phyloP scores from a whole-genome alignment of 2,797 vertebrate genomes.

The Clarias laeviceps region DNA sequence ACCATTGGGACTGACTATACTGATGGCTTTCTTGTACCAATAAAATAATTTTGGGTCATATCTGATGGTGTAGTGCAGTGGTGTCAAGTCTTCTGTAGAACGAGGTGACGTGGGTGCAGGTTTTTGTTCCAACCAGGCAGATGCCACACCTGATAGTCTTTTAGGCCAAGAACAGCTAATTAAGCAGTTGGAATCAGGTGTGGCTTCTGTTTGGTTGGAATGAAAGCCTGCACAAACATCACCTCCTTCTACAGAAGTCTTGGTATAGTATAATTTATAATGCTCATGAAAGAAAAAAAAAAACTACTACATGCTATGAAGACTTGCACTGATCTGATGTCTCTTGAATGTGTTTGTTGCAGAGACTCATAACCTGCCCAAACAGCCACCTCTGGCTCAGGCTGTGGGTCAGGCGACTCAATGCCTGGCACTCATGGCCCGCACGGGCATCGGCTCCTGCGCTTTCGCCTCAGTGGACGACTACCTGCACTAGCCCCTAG shows the following conservation, averaged over 20 bases:
- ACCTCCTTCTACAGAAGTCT: too few relatives aligned
- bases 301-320: neutral
- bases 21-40: neutral
- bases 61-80: neutral
- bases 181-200: too few relatives aligned
- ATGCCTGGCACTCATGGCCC: slow-evolving; percentile 96
- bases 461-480: slow-evolving; percentile 97
- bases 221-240: too few relatives aligned
- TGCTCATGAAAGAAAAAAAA: neutral
- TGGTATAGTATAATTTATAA: neutral
- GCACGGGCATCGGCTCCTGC: slow-evolving; percentile 93
- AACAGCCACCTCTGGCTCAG: slow-evolving; percentile 95
- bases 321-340: neutral
- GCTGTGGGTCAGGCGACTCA: slow-evolving; percentile 95
- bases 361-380: slow-evolving; percentile 99
- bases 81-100: too few relatives aligned
- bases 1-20: neutral
- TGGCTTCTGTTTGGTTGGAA: too few relatives aligned
- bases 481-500: slow-evolving; percentile 91
- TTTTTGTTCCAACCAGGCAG: too few relatives aligned
- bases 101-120: too few relatives aligned
- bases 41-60: neutral
- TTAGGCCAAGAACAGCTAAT: too few relatives aligned
- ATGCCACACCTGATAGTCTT: too few relatives aligned
- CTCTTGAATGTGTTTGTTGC: slow-evolving; percentile 43